Percentiles rank a stretch among this genome's conserved stretches.
Conservation (phyloP, 2,113 vertebrate species). For the Mungos mungo region DNA sequence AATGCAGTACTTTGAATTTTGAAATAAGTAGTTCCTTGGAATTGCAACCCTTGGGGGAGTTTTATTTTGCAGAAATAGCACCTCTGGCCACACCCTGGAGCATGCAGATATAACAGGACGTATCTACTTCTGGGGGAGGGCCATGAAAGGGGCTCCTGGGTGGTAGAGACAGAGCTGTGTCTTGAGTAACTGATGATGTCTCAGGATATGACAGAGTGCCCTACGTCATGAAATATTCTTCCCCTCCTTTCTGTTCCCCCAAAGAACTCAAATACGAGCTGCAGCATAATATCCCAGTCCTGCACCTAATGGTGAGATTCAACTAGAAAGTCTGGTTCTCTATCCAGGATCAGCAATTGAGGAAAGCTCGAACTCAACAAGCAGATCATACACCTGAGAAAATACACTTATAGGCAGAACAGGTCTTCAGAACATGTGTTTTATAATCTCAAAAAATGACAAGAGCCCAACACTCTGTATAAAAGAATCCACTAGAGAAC, state of each 20-base stretch:
- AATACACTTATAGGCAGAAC: not conserved
- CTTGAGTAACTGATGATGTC: not conserved
- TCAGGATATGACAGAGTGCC: not conserved
- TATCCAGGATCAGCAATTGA: not conserved
- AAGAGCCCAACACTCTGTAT: not conserved
- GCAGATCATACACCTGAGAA: not conserved
- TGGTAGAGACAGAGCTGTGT: not conserved
- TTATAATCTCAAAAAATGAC: not conserved
- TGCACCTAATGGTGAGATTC: not conserved
- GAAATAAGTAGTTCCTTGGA: not conserved
- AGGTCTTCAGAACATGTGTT: not conserved
- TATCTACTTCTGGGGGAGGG: not conserved
- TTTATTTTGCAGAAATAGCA: not conserved
- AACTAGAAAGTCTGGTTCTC: not conserved
- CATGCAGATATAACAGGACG: not conserved
- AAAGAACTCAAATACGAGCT: not conserved
- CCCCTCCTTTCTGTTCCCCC: not conserved
- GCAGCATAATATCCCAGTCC: not conserved
- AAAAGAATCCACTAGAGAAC: not conserved
- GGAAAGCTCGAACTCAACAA: not conserved
- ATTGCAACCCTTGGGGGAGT: not conserved
- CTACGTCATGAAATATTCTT: not conserved
- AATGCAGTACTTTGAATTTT: constrained; percentile 30
- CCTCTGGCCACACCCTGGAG: not conserved
- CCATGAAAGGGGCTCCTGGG: not conserved